Conservation (phyloP, 2,797 vertebrate genomes). For the Falco berigora region DNA sequence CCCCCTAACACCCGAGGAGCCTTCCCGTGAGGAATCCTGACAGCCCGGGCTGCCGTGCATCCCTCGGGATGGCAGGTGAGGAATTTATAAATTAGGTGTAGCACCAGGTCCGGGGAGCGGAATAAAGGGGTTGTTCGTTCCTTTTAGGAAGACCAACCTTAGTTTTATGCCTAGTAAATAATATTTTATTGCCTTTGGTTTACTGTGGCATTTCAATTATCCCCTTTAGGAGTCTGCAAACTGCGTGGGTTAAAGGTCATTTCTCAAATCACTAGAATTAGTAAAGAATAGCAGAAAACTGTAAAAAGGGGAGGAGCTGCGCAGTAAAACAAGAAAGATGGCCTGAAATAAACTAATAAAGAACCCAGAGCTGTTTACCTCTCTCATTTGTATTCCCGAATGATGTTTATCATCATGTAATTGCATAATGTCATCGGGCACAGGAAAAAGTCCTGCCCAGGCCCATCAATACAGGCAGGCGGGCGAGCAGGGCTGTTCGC, state of each 20-base stretch:
- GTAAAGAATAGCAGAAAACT: slow-evolving; percentile 79
- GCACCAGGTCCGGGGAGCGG: slow-evolving; percentile 3
- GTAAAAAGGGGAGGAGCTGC: slow-evolving; percentile 77
- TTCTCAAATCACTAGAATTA: slow-evolving; percentile 77
- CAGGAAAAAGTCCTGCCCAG: background rate
- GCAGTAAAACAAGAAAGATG: slow-evolving; percentile 88
- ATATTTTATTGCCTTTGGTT: slow-evolving; percentile 78
- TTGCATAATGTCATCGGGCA: slow-evolving; percentile 35
- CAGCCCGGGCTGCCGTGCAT: background rate
- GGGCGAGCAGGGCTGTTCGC: background rate
- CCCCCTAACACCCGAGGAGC: background rate
- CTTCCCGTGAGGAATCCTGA: background rate
- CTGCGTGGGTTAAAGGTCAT: slow-evolving; percentile 72
- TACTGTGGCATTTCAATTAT: slow-evolving; percentile 76
- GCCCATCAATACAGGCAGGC: background rate
- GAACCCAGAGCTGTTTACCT: slow-evolving; percentile 82
- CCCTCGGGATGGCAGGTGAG: slow-evolving; percentile 24
- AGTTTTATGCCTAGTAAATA: slow-evolving; percentile 75
- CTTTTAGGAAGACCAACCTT: slow-evolving; percentile 66
- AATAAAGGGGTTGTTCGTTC: slow-evolving; percentile 12
- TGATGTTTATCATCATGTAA: slow-evolving; percentile 57
- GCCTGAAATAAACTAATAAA: slow-evolving; percentile 92
- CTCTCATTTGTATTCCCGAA: slow-evolving; percentile 62
- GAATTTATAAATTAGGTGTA: slow-evolving; percentile 55
- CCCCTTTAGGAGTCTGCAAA: slow-evolving; percentile 73